Base-by-base conservation (phyloP, 2,113 vertebrate genomes). In the Cacatua alba region DNA sequence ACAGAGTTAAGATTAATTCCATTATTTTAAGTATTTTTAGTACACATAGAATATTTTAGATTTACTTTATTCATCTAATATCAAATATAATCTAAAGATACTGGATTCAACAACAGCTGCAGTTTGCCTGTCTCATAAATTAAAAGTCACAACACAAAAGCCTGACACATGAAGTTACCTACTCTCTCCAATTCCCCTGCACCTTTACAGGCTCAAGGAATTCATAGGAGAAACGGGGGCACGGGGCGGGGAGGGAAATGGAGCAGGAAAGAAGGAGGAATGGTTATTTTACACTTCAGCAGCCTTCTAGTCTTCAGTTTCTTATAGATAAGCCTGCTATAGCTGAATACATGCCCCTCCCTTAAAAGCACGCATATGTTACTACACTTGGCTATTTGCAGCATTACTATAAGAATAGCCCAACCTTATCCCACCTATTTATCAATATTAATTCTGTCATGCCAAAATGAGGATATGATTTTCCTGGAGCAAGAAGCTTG, bases 401-500 rank as follows among this genome's bases (percentile, higher is more conserved):
- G 4, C n/a, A 33, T 31, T 59, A 71, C 46, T 15, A 12, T 4
- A 48, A 88, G 48, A 24, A 25, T 7, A 86, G 51, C 17, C 43
- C 52, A 75, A 81, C 29, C 39, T 48, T 48, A 83, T 25, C 48
- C 64, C 44, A 92, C 44, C 51, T 65, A 19, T 70, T 86, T 37
- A 96, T 88, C 29, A 35, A 21, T 46, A 93, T 71, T 49, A 57
- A 78, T 84, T 94, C 6, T 72, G n/a, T 68, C 74, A 82, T 2
- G 5, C 49, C 86, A 89, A 92, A 93, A 94, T 0, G 1, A 87
- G 62, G 49, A 65, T 4, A 82, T 0, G 2, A 70, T 64, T 92
- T 82, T 84, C 80, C 68, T 62, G 44, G 74, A 67, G 83, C 65
- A 76, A 93, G 65, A 72, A 53, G 51, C 82, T 91, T 93, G 80